Base-by-base conservation (phyloP, 1,140 invertebrate genomes). In the Laupala kohalensis region DNA sequence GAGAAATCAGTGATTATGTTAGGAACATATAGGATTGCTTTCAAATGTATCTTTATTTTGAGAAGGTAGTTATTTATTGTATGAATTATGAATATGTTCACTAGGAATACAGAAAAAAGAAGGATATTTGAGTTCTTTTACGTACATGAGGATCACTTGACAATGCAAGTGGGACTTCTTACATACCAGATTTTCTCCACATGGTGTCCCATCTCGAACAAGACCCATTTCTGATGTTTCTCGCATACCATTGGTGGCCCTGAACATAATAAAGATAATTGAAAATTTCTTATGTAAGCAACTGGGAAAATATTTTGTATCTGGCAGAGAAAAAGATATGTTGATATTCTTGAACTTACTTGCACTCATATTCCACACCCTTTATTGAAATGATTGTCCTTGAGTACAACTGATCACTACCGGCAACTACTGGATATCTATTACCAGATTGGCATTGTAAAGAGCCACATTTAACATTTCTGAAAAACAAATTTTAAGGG, bases 201-300 rank as follows among this genome's bases (percentile, higher is more conserved):
- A 97, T n/a, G 91, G 91, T 25, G 94, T 95, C 12, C 94, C 94
- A 82, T 96, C 94, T 73, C 86, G 84, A 25, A 96, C 92, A 70
- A 96, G 82, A 0, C 93, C 93, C 76, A 91, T 83, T 63, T 87
- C 85, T 26, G 84, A 81, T 65, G 86, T 84, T 67, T 86, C 87
- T 65, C 85, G 84, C 72, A 86, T 85, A 25, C 90, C 90, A 73
- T 85, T 89, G 3, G 88, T 89, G 13, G 90, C 86, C 80, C 90
- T 92, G 30, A 67, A 69, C 25, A 70, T n/a, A 9, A 69, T 66
- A 66, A 66, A 66, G 2, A 3, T 25, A 27, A 66, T 13, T 66
- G 23, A 66, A 66, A 66, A 66, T 13, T 53, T 13, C 37, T 0
- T 53, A 53, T 13, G n/a, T n/a, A n/a, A n/a, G n/a, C n/a, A n/a